Evolutionary conservation across 2,888 invertebrate species (phyloP), one percentile per base, ranked within the genome.

Genomic region (Ecdyonurus torrentis): DNA sequence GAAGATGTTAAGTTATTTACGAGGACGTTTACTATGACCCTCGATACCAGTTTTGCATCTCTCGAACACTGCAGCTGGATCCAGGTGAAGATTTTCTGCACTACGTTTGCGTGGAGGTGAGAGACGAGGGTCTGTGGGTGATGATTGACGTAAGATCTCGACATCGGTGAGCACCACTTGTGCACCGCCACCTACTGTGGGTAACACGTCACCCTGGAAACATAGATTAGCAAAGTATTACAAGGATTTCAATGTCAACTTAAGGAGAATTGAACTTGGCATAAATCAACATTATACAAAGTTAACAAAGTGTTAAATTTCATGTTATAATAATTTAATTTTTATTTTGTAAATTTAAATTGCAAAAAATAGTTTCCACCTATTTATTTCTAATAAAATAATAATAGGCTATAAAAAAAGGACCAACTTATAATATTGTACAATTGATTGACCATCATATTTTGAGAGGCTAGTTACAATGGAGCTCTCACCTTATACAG

Each of bases 101-200:
- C 61, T 64, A 2, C 77, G 71, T 64, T 77, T 77, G 2, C 76
- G 72, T 22, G 72, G 71, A 2, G 76, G 76, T n/a, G 76, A 75
- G 37, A 63, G 37, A 55, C 68, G 70, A 74, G 70, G 58, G 67
- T 66, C 23, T 70, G 79, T 83, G 0, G 91, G 91, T 0, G 90
- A 90, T 70, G 84, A 82, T 71, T 93, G 92, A 67, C 84, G 86
- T 7, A 96, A 73, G 71, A 87, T 85, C 74, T 99, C 98, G 1
- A 98, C 89, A 74, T 97, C 97, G 69, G 91, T 89, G 72, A 98
- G 95, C 24, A 96, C 86, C 0, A 98, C 89, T 71, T 97, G 94
- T 0, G 95, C 91, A 0, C 99, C 98, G 0, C 98, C 98, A 1
- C 92, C 90, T 64, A 87, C 86, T 0, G 98, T 98, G 0, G 92